Conservation (phyloP, 2,888 invertebrate species). For the Melangyna quadrimaculata region DNA sequence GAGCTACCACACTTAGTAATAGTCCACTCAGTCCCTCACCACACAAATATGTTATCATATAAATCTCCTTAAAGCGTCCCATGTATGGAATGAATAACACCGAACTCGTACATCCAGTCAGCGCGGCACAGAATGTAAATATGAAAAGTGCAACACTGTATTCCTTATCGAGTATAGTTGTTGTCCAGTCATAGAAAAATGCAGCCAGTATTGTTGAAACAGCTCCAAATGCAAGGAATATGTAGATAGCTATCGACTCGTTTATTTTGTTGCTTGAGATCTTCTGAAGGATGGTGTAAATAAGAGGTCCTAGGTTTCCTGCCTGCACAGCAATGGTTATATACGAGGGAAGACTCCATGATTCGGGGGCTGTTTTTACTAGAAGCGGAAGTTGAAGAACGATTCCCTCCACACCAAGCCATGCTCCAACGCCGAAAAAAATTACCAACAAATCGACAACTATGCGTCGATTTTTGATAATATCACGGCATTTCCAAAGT, state of each 20-base stretch:
- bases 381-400: conserved; percentile 94
- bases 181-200: conserved; percentile 84
- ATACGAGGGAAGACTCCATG: conserved; percentile 92
- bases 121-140: conserved; percentile 85
- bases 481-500: conserved; percentile 72
- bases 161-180: conserved; percentile 81
- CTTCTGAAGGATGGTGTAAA: conserved; percentile 84
- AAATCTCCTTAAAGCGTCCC: conserved; percentile 87
- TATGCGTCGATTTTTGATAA: conserved; percentile 76
- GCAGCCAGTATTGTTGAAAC: conserved; percentile 83
- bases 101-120: conserved; percentile 90
- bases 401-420: conserved; percentile 94
- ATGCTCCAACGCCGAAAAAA: conserved; percentile 91
- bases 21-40: conserved; percentile 92
- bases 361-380: conserved; percentile 90
- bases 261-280: conserved; percentile 80
- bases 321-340: conserved; percentile 91
- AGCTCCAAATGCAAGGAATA: conserved; percentile 83
- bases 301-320: conserved; percentile 90
- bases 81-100: conserved; percentile 93
- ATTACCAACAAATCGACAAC: conserved; percentile 87
- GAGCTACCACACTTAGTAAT: conserved; percentile 88
- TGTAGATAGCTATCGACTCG: conserved; percentile 83
- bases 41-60: conserved; percentile 90
- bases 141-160: conserved; percentile 84